These are phyloP conservation scores for Acanthurus tractus DNA, from an alignment of 2,797 vertebrate genomes.

Conservation along the genomic window DNA sequence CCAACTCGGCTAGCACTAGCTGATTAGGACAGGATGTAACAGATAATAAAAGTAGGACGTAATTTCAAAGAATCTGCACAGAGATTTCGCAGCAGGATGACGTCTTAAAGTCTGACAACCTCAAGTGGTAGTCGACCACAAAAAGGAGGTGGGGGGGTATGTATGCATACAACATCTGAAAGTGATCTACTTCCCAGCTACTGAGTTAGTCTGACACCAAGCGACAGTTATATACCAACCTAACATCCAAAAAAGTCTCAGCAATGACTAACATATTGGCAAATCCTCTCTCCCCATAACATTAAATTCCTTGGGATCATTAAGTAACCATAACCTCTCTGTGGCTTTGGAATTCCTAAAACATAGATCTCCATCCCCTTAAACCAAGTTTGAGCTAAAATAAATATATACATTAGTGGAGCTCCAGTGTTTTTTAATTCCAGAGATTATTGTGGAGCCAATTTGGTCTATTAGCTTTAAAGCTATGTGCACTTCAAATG, in stretches of 20 bases:
- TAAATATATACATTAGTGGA: constrained; percentile 40
- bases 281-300: constrained; percentile 32
- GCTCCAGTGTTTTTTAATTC: constrained; percentile 41
- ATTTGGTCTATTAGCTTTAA: constrained; percentile 67
- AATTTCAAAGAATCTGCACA: constrained; percentile 42
- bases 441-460: constrained; percentile 61
- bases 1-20: constrained; percentile 18
- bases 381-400: constrained; percentile 49
- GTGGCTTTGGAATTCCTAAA: constrained; percentile 58
- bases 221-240: constrained; percentile 27
- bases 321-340: constrained; percentile 63
- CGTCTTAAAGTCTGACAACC: constrained; percentile 53
- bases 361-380: constrained; percentile 25
- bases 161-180: constrained; percentile 60
- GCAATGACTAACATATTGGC: constrained; percentile 20
- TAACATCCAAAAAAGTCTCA: constrained; percentile 8
- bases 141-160: constrained; percentile 2
- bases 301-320: constrained; percentile 51
- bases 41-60: constrained; percentile 48
- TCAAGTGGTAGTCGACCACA: constrained; percentile 45
- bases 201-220: constrained; percentile 44
- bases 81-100: constrained; percentile 47
- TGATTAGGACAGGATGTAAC: constrained; percentile 39
- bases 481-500: constrained; percentile 62
- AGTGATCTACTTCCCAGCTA: constrained; percentile 52